phyloP scores from a whole-genome alignment of 2,797 vertebrate species.

The Falco columbarius region DNA sequence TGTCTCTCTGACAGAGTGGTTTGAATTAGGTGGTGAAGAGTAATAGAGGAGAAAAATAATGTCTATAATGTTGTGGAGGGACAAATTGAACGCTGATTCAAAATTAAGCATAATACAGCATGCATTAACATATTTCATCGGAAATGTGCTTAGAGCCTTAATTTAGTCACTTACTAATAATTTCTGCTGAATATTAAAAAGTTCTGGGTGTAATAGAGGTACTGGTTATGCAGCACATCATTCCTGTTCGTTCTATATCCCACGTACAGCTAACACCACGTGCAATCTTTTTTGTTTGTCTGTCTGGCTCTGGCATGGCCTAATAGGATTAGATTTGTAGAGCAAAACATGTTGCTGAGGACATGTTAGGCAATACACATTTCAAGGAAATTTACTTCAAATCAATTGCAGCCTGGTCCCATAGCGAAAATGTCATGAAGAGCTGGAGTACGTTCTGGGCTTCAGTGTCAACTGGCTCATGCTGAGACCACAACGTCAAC shows the following conservation, averaged over 20 bases:
- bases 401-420: background rate
- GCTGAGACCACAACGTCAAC: background rate
- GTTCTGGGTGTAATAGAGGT: background rate
- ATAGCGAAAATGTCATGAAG: background rate
- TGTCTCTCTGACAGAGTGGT: background rate
- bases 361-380: fast-evolving
- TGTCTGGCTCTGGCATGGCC: background rate
- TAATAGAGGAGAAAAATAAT: background rate
- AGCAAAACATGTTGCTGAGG: background rate
- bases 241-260: background rate
- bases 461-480: background rate
- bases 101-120: background rate
- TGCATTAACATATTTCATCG: background rate
- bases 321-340: background rate
- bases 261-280: background rate
- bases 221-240: background rate
- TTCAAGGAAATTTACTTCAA: background rate
- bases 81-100: background rate
- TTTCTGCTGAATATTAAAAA: background rate
- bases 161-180: background rate
- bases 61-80: background rate
- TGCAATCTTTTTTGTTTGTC: background rate
- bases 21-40: background rate
- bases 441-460: background rate
- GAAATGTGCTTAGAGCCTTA: background rate